phyloP scores from a whole-genome alignment of 2,797 vertebrate species.

The Threskiornis aethiopicus region DNA sequence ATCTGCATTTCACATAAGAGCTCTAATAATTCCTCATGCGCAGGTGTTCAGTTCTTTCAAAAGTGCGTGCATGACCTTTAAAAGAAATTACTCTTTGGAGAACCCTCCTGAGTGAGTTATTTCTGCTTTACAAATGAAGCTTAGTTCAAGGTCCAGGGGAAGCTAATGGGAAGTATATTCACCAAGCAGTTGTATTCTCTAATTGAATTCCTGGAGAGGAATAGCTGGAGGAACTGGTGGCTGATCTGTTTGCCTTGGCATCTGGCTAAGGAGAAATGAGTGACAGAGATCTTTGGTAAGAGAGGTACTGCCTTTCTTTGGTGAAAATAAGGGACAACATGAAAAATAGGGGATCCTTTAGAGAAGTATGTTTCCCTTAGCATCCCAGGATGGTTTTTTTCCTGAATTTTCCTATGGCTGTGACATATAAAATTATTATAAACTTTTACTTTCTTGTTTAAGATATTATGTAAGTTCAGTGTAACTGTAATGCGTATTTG shows the following conservation, averaged over 20 bases:
- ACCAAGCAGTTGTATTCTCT: background rate
- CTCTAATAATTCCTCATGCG: background rate
- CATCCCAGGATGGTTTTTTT: background rate
- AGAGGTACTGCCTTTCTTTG: background rate
- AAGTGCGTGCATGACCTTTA: background rate
- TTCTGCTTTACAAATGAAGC: background rate
- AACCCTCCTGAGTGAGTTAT: background rate
- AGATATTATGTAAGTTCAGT: constrained; percentile 13
- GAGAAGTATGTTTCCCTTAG: background rate
- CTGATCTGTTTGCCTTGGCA: background rate
- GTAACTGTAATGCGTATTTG: background rate
- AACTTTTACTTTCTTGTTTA: background rate
- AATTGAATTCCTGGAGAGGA: constrained; percentile 11
- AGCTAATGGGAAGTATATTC: background rate
- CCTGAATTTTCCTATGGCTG: background rate
- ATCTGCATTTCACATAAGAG: background rate
- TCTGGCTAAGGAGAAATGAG: background rate
- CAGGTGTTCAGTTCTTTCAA: background rate
- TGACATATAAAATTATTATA: background rate
- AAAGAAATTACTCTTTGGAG: background rate
- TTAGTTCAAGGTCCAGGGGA: background rate
- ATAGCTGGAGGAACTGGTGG: background rate
- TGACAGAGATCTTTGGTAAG: background rate
- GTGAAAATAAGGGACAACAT: background rate
- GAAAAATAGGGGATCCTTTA: background rate